A percentile compares a stretch with the other conserved stretches of the same genome.
Evolutionary conservation across 2,113 vertebrate genomes (phyloP).

Genomic region (Archocentrus centrarchus): DNA sequence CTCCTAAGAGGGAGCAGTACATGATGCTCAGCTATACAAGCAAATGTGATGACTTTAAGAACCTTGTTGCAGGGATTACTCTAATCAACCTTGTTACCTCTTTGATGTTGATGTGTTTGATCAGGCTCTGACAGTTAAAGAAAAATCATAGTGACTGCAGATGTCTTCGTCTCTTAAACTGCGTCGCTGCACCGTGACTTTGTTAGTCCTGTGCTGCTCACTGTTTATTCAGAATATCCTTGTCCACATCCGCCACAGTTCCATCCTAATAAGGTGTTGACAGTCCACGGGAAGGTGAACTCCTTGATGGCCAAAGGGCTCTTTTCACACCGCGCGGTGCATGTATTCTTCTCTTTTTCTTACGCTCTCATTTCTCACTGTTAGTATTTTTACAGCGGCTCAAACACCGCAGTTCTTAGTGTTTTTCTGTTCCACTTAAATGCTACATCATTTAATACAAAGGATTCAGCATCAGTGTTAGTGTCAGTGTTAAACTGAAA

Average conservation of each 20-base stretch:
- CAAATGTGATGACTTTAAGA: background rate
- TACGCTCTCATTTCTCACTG: too few species aligned
- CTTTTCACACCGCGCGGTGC: background rate
- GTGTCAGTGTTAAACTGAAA: background rate
- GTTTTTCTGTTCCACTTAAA: background rate
- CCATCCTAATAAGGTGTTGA: slow-evolving; percentile 36
- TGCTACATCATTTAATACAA: background rate
- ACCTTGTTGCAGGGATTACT: background rate
- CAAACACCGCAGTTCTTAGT: background rate
- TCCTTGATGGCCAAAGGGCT: background rate
- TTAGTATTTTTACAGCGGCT: background rate
- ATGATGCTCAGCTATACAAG: background rate
- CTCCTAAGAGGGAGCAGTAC: slow-evolving; percentile 5
- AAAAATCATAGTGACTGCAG: background rate
- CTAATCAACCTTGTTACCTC: background rate
- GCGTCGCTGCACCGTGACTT: background rate
- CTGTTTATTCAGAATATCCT: slow-evolving; percentile 49
- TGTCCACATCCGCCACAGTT: slow-evolving; percentile 23
- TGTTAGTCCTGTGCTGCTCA: slow-evolving; percentile 1
- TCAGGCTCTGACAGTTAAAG: slow-evolving; percentile 11
- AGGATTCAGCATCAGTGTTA: background rate
- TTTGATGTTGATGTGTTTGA: slow-evolving; percentile 16
- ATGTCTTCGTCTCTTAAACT: background rate
- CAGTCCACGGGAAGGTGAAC: slow-evolving; percentile 47
- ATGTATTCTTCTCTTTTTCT: background rate